These are phyloP conservation scores for Cochlearius cochlearius DNA, from an alignment of 2,113 vertebrate species.

Conservation along the genomic window DNA sequence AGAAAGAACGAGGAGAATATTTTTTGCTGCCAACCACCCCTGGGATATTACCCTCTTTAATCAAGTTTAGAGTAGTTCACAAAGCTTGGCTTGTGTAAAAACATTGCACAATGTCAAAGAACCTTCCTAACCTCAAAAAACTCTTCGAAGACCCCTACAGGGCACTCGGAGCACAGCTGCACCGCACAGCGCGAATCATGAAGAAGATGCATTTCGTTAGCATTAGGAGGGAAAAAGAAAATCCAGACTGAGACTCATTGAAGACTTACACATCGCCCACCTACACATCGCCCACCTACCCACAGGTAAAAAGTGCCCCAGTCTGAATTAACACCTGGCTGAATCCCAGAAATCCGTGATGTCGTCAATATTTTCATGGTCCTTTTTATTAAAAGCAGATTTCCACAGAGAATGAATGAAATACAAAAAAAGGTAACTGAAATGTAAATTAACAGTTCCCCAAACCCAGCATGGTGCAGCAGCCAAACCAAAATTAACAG, in stretches of 20 bases:
- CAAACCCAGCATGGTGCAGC: background rate
- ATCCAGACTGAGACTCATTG: background rate
- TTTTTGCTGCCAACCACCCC: background rate
- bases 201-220: background rate
- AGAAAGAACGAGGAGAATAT: background rate
- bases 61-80: background rate
- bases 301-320: background rate
- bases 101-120: background rate
- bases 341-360: background rate
- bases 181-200: background rate
- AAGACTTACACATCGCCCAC: background rate
- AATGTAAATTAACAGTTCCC: background rate
- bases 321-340: background rate
- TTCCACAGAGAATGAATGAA: background rate
- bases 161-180: background rate
- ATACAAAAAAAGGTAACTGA: background rate
- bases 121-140: background rate
- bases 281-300: background rate
- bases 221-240: background rate
- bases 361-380: background rate
- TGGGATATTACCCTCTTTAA: background rate
- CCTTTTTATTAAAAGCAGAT: constrained; percentile 36
- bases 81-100: background rate
- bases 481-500: background rate
- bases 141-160: background rate